Base-by-base conservation (phyloP, 2,797 vertebrate species). In the Cynodonichthys magdalenae region DNA sequence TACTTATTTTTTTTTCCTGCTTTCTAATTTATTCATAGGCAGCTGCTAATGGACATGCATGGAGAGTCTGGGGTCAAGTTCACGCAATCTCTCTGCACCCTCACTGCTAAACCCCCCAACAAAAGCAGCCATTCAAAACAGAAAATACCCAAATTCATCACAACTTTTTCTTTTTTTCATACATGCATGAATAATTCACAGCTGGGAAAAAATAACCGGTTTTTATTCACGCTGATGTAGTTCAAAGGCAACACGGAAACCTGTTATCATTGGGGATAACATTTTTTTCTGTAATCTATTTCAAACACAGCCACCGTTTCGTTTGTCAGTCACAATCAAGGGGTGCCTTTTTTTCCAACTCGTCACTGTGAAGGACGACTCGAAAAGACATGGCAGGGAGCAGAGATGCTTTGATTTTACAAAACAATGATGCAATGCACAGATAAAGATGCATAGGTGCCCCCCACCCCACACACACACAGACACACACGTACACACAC, bases 241-340 rank as follows among this genome's bases (percentile, higher is more conserved):
- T 66, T 78, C 20, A 81, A 79, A 86, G 45, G 47, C 59, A 71
- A 72, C 14, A 44, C 27, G 34, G 24, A 41, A 50, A 62, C 67
- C 1, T 41, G 55, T 19, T 53, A 48, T 53, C 46, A 42, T 39
- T 65, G 31, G 28, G 19, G 56, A 34, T 72, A 29, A 59, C 42
- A 70, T 28, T 24, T 24, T 24, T 75, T 19, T 0, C 0, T 36
- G 34, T 29, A 36, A 60, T 75, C 67, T 53, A 45, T 63, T 64
- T 6, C 56, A 36, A 31, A 68, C 31, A 31, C 29, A 53, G 71
- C 51, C 60, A 46, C 34, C 46, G 49, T 24, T 67, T 75, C 67
- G 53, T 24, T 69, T 54, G 57, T 65, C 53, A 62, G 58, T 46
- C n/a, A 31, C 41, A 60, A 66, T 72, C 19, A 71, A 54, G 75